Evolutionary conservation across 2,888 invertebrate species (phyloP), one percentile per base, ranked within the genome.

Genomic region (Pheosia tremula): DNA sequence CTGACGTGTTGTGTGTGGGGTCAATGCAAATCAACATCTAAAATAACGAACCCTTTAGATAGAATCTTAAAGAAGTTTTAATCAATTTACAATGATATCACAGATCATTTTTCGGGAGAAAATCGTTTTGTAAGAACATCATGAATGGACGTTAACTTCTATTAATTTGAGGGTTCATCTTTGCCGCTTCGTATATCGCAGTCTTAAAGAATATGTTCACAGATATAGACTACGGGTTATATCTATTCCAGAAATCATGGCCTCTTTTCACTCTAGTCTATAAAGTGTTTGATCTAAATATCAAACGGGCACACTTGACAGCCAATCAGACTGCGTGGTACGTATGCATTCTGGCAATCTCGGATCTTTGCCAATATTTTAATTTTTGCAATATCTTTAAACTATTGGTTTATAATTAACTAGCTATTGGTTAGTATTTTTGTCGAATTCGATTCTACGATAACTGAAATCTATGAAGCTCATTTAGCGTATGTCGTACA

Each of bases 281-380:
- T 58, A 68, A 62, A 58, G 61, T 59, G 55, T 72, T 67, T 63
- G 64, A 69, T 74, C 76, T 63, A 75, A 75, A 80, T 78, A 69
- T 74, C 69, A 64, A 68, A 67, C 59, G 53, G 63, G 65, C 64
- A 66, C 68, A 65, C 74, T 78, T 79, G 79, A 78, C 78, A 77
- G 74, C 64, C 64, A 66, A 70, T 72, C 69, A 74, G 70, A 74
- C 72, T 68, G 68, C 67, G 71, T 68, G 67, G 74, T 76, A 62
- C 72, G 66, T 67, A 66, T 71, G 71, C 74, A 76, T 75, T 74
- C 71, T 81, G 80, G 71, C 76, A 79, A 80, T 79, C 80, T 86
- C 82, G 88, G 88, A 85, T 74, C 77, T 61, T 65, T 83, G 87
- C 87, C 87, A 88, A 84, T 77, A 75, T 79, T 75, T 76, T 60